A percentile compares a stretch with the other conserved stretches of the same genome.
Evolutionary conservation across 1,140 invertebrate species (phyloP).

Genomic region (Dryas iulia): DNA sequence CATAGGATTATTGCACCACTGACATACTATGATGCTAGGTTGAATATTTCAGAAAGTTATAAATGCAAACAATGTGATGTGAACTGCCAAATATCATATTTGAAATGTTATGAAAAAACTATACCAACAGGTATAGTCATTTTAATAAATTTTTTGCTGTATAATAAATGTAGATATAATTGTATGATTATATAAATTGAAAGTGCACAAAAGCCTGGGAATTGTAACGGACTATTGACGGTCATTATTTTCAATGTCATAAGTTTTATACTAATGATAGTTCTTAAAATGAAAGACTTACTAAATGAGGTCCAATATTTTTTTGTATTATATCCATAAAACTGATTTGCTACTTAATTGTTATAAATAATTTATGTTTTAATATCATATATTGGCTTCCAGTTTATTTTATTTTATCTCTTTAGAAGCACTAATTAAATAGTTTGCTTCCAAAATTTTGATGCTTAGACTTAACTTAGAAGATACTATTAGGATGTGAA

Average conservation of each 20-base stretch:
- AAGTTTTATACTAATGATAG: conserved; percentile 36
- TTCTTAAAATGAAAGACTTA: conserved; percentile 68
- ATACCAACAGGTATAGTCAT: conserved; percentile 14
- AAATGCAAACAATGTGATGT: conserved; percentile 21
- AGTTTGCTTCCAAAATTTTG: conserved; percentile 70
- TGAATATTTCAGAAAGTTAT: conserved; percentile 5
- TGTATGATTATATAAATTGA: conserved; percentile 13
- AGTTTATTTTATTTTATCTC: conserved; percentile 49
- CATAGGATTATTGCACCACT: conserved; percentile 46
- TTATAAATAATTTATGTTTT: conserved; percentile 42
- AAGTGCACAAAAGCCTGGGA: conserved; percentile 38
- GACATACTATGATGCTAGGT: conserved; percentile 22
- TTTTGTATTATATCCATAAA: conserved; percentile 51
- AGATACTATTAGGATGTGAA: conserved; percentile 57
- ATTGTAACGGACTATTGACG: conserved; percentile 20
- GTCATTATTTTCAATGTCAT: conserved; percentile 26
- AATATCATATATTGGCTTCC: conserved; percentile 57
- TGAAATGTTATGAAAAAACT: conserved; percentile 6
- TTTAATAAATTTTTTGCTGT: conserved; percentile 9
- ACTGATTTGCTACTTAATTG: conserved; percentile 41
- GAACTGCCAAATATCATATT: conserved; percentile 32
- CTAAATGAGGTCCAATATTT: conserved; percentile 71
- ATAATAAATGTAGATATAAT: conserved; percentile 7
- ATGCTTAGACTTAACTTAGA: conserved; percentile 66
- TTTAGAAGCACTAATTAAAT: conserved; percentile 63